Evolutionary conservation across 2,797 vertebrate genomes (phyloP).

Genomic region (Pseudochirops corinnae): DNA sequence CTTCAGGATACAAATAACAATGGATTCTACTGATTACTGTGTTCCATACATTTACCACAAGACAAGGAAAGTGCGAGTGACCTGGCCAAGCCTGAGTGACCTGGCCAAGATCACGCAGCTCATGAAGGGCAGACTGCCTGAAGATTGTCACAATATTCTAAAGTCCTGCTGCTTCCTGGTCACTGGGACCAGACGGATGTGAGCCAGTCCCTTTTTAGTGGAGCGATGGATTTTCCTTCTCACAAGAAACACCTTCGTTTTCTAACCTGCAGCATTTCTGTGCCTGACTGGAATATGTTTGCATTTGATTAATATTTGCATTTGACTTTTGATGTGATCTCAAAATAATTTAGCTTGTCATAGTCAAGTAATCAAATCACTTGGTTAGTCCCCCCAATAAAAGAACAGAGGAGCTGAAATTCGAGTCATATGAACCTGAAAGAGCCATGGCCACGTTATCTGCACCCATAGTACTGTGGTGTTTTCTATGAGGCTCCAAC

Average conservation of each 20-base stretch:
- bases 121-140: not conserved
- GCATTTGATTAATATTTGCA: conserved; percentile 75
- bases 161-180: conserved; percentile 64
- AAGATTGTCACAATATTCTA: conserved; percentile 41
- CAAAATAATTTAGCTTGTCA: conserved; percentile 75
- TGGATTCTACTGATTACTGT: not conserved
- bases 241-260: conserved; percentile 70
- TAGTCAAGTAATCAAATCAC: conserved; percentile 69
- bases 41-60: not conserved
- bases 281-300: conserved; percentile 65
- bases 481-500: conserved; percentile 71
- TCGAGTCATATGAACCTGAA: conserved; percentile 69
- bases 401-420: conserved; percentile 71
- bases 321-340: conserved; percentile 71
- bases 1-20: not conserved
- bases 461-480: conserved; percentile 69
- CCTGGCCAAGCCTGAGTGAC: conserved; percentile 27
- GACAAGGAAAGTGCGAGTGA: not conserved
- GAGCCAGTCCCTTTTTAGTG: conserved; percentile 40
- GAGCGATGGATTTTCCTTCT: conserved; percentile 58
- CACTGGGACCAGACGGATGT: conserved; percentile 57
- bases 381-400: conserved; percentile 74
- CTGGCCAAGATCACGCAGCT: not conserved
- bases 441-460: conserved; percentile 58
- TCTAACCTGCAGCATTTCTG: conserved; percentile 65